Evolutionary conservation across 1,140 invertebrate genomes (phyloP).

Genomic region (Campoletis sonorensis): DNA sequence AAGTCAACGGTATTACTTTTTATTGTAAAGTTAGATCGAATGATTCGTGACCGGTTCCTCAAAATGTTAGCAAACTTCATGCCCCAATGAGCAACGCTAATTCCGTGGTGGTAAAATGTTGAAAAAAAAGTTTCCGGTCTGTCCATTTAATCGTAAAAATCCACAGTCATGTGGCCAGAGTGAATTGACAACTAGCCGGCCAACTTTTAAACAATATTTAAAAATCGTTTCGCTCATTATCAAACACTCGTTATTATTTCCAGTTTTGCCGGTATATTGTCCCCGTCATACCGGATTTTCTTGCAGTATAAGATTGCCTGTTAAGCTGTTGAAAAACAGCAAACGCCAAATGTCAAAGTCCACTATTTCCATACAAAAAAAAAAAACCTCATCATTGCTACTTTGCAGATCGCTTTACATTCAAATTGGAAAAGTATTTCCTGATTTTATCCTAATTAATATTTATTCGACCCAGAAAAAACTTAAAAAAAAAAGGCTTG

Average conservation of each 20-base stretch:
- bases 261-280: background rate
- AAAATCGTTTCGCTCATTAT: background rate
- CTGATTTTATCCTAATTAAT: no score
- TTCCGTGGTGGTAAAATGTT: conserved; percentile 1
- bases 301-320: background rate
- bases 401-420: no score
- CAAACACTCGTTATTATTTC: background rate
- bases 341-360: no score
- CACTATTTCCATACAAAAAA: no score
- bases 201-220: background rate
- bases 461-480: no score
- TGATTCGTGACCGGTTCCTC: conserved; percentile 17
- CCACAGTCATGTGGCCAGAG: no score
- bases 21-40: background rate
- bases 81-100: conserved; percentile 15
- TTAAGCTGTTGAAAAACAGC: background rate
- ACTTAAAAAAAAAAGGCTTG: no score
- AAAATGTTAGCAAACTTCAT: conserved; percentile 29
- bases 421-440: no score
- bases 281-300: conserved; percentile 1
- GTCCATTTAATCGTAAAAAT: background rate
- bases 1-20: background rate
- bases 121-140: conserved; percentile 32
- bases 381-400: no score
- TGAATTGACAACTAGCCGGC: background rate